Evolutionary conservation across 2,797 vertebrate species (phyloP), one percentile per base, ranked within the genome.

Genomic region (Eleutherodactylus coqui): DNA sequence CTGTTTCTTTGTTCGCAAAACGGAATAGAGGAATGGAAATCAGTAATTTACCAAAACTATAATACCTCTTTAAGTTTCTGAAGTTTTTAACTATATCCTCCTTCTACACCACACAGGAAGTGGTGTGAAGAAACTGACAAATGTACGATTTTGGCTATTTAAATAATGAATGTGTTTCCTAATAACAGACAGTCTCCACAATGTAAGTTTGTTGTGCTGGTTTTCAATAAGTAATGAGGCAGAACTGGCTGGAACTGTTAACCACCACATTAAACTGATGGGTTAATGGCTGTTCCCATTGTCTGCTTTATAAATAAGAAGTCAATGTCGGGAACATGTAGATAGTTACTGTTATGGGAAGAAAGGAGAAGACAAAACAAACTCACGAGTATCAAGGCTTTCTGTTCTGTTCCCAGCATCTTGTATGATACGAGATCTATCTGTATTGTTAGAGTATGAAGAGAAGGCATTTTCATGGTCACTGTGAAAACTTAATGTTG

Each of bases 311-410:
- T 60, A 21, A 29, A 67, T 41, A 82, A 86, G 27, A 60, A 0
- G 10, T 16, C 41, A n/a, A n/a, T n/a, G n/a, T n/a, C n/a, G n/a
- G 67, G 24, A 64, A 55, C 29, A 49, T 62, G 45, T 5, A 38
- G 11, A 21, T 75, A 64, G 75, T 86, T 86, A 67, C 53, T 81
- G 55, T 86, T 81, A 75, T 81, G 55, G 70, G 34, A 51, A 51
- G 29, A 10, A 75, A n/a, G 27, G 24, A 7, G 75, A 16, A 72
- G 69, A 67, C 84, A 51, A 72, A 75, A 75, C 69, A 49, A 70
- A 0, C 51, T 36, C 2, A 45, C 24, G 11, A 14, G 27, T 53
- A 55, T 78, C 19, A 36, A 41, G 10, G 2, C 19, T 70, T 53
- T 27, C n/a, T n/a, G n/a, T n/a, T 43, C 19, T 51, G 32, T 1